Evolutionary conservation across 1,140 invertebrate species (phyloP).

Genomic region (Apocrypta bakeri): DNA sequence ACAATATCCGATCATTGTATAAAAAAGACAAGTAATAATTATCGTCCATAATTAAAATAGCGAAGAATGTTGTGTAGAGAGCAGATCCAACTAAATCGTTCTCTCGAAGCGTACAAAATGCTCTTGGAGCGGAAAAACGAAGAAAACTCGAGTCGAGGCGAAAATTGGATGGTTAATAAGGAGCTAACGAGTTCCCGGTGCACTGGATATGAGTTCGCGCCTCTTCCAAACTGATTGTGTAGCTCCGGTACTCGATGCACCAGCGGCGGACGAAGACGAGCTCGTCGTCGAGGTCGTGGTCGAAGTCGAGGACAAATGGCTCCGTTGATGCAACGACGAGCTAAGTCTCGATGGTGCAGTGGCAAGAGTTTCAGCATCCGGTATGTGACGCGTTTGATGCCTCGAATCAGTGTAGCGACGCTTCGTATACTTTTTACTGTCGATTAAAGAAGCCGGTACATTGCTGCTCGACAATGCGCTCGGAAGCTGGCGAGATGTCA

Average conservation of each 20-base stretch:
- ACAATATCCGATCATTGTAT: neutral
- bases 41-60: too few species aligned
- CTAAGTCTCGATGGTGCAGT: conserved; percentile 48
- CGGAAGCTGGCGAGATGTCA: neutral
- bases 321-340: neutral
- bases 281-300: neutral
- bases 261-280: conserved; percentile 57
- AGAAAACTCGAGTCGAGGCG: neutral
- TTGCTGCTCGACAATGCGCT: conserved; percentile 23
- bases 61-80: too few species aligned
- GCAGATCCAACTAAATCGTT: too few species aligned
- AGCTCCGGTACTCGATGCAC: conserved; percentile 59
- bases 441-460: conserved; percentile 63
- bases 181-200: conserved; percentile 72
- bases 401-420: conserved; percentile 78
- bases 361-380: conserved; percentile 74
- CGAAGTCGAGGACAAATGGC: conserved; percentile 36
- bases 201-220: conserved; percentile 86
- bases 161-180: conserved; percentile 52
- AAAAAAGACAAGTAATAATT: neutral
- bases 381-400: conserved; percentile 78
- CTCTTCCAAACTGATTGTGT: conserved; percentile 82
- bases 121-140: neutral
- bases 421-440: conserved; percentile 79
- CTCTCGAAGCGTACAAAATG: too few species aligned